A percentile compares a stretch with the other conserved stretches of the same genome.
phyloP scores from a whole-genome alignment of 2,888 invertebrate species.

The Leucoptera coffeella region DNA sequence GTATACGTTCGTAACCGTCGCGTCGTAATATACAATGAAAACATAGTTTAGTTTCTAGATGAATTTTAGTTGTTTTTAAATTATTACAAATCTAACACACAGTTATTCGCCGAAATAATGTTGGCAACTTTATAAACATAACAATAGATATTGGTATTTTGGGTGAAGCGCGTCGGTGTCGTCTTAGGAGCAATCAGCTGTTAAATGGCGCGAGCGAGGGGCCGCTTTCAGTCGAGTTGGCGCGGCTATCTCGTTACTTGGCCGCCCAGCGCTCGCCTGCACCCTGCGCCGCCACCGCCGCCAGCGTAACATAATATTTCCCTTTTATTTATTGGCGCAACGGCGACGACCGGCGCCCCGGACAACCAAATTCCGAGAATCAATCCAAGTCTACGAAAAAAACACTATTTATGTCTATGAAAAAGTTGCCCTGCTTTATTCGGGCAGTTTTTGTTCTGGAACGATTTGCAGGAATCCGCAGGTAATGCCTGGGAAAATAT shows the following conservation, averaged over 20 bases:
- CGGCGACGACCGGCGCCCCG: slow-evolving; percentile 38
- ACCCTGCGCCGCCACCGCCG: slow-evolving; percentile 12
- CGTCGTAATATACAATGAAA: too few species aligned
- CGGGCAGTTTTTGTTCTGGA: slow-evolving; percentile 36
- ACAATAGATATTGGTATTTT: too few species aligned
- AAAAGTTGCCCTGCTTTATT: slow-evolving; percentile 42
- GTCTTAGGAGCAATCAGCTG: too few species aligned
- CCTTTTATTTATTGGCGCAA: slow-evolving; percentile 47
- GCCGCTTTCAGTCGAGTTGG: slow-evolving; percentile 26
- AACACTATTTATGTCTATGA: slow-evolving; percentile 48
- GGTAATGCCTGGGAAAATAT: slow-evolving; percentile 24
- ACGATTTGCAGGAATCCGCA: slow-evolving; percentile 41
- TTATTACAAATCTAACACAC: too few species aligned
- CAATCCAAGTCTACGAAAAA: slow-evolving; percentile 44
- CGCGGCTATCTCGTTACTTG: too few species aligned
- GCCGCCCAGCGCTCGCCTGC: slow-evolving; percentile 15
- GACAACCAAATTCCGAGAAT: slow-evolving; percentile 32
- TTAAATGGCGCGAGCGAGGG: slow-evolving; percentile 12
- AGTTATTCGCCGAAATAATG: too few species aligned
- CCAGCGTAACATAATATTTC: slow-evolving; percentile 51
- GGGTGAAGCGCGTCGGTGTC: slow-evolving; percentile 10
- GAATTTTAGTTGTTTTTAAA: too few species aligned
- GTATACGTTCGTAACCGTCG: too few species aligned
- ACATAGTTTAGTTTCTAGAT: too few species aligned
- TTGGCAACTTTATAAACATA: too few species aligned